Evolutionary conservation across 2,113 vertebrate genomes (phyloP).

Genomic region (Pachycephala philippinensis): DNA sequence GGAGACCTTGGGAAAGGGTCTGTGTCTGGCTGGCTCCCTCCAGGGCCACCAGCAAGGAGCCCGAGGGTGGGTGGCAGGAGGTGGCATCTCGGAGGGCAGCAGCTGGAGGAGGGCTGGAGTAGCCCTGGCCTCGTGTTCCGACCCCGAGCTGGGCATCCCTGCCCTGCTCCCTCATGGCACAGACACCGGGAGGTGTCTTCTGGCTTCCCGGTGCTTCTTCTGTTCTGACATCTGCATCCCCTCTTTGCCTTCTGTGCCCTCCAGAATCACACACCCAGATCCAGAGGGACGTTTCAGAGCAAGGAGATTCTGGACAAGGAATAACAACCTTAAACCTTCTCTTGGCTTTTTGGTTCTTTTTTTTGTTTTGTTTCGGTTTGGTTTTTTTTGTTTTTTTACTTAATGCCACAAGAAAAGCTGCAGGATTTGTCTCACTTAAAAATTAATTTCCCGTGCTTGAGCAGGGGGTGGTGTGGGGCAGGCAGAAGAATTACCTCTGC

Average conservation of each 20-base stretch:
- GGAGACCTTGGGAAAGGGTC: not conserved
- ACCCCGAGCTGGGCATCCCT: not conserved
- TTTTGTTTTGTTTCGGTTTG: too few species aligned
- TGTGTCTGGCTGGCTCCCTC: not conserved
- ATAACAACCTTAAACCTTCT: not conserved
- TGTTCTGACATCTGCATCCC: not conserved
- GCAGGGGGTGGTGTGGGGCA: not conserved
- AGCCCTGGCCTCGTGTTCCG: rapidly evolving
- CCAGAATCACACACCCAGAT: not conserved
- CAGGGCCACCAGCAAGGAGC: not conserved
- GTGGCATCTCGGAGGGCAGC: not conserved
- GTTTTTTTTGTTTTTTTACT: not conserved
- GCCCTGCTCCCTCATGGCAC: not conserved
- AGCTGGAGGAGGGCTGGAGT: not conserved
- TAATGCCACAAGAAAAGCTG: not conserved
- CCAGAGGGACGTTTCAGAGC: not conserved
- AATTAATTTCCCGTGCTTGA: not conserved
- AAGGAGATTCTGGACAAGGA: not conserved
- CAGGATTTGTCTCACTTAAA: not conserved
- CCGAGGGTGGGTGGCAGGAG: not conserved
- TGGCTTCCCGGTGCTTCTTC: not conserved
- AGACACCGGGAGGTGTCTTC: rapidly evolving
- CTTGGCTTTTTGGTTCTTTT: not conserved
- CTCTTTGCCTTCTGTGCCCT: not conserved
- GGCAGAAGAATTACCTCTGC: not conserved